Percentiles rank a stretch among this genome's conserved stretches.
These are phyloP conservation scores for Burhinus oedicnemus DNA, from an alignment of 2,113 vertebrate species.

Conservation along the genomic window DNA sequence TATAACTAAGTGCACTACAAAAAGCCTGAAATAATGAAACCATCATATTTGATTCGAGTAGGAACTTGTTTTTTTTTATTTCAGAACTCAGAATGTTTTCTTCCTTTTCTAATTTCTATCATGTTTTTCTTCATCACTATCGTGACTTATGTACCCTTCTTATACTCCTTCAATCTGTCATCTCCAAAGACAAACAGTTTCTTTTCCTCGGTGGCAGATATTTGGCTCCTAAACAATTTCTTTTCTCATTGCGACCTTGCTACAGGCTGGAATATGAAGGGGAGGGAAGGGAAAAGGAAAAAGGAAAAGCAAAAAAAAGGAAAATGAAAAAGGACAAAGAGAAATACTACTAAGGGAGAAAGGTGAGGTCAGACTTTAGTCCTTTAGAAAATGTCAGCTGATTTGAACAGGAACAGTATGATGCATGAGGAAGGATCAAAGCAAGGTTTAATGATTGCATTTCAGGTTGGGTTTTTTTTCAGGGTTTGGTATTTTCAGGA, in stretches of 20 bases:
- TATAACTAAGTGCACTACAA: neutral
- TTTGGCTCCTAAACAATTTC: neutral
- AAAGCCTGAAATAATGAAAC: neutral
- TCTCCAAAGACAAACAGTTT: neutral
- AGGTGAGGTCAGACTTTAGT: neutral
- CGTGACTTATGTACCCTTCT: neutral
- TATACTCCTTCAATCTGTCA: neutral
- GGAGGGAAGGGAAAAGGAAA: neutral
- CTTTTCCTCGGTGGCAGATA: neutral
- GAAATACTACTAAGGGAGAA: neutral
- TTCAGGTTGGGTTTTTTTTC: neutral
- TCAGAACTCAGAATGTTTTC: neutral
- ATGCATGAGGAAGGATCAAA: neutral
- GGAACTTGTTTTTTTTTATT: neutral
- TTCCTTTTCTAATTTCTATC: neutral
- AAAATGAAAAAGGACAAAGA: neutral
- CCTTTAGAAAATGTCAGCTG: conserved; percentile 6
- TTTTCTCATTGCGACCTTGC: conserved; percentile 13
- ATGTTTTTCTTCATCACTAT: neutral
- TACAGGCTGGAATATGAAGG: neutral
- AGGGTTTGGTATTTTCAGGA: neutral
- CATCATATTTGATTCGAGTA: neutral
- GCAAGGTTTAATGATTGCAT: neutral
- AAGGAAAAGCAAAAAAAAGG: neutral
- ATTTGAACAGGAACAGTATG: neutral